These are phyloP conservation scores for Drosophila murphyi DNA, from an alignment of 1,140 invertebrate genomes.

Conservation along the genomic window DNA sequence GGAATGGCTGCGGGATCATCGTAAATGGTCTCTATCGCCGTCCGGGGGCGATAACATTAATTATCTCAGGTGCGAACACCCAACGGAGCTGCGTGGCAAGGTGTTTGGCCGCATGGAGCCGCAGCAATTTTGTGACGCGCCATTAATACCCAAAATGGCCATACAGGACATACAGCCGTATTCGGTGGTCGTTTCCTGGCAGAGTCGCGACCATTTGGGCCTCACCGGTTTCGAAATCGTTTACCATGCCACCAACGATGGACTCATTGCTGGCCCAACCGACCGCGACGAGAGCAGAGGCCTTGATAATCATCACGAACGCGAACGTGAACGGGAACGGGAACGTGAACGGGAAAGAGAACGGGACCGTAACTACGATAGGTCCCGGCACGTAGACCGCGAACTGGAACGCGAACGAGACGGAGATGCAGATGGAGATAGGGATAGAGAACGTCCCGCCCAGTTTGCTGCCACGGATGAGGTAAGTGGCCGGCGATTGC, in stretches of 20 bases:
- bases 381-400: neutral
- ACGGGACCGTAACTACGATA: slow-evolving; percentile 12
- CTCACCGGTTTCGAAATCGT: slow-evolving; percentile 94
- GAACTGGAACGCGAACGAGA: slow-evolving; percentile 25
- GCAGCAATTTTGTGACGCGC: slow-evolving; percentile 92
- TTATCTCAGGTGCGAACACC: slow-evolving; percentile 91
- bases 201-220: slow-evolving; percentile 93
- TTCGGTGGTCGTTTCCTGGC: slow-evolving; percentile 94
- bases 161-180: slow-evolving; percentile 95
- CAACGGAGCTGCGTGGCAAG: slow-evolving; percentile 90
- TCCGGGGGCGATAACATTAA: slow-evolving; percentile 85
- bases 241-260: slow-evolving; percentile 90
- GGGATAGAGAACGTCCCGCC: slow-evolving; percentile 49
- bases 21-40: slow-evolving; percentile 86
- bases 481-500: slow-evolving; percentile 49
- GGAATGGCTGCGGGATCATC: slow-evolving; percentile 94
- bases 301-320: slow-evolving; percentile 35
- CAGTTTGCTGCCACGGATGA: slow-evolving; percentile 66
- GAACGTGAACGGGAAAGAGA: neutral
- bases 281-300: slow-evolving; percentile 43
- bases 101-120: slow-evolving; percentile 91
- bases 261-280: slow-evolving; percentile 84
- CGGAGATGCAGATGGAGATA: neutral
- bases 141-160: slow-evolving; percentile 91
- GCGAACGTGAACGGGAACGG: slow-evolving; percentile 6